phyloP scores from a whole-genome alignment of 2,888 invertebrate species.

The Dicranocentrus wangi region DNA sequence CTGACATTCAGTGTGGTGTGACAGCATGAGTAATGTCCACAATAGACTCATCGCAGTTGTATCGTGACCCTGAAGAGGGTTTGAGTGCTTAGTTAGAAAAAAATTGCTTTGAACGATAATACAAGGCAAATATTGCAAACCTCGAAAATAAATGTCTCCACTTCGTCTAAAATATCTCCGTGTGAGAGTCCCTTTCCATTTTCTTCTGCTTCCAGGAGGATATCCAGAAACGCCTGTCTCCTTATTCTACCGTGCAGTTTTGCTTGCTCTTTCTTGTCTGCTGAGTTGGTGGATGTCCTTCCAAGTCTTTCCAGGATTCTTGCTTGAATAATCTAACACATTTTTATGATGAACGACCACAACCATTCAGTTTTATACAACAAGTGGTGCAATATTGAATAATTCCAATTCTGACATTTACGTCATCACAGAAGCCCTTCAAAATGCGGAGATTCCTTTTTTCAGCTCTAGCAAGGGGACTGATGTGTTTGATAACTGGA shows the following conservation, averaged over 20 bases:
- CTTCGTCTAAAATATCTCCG: constrained; percentile 87
- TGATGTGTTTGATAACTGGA: too few species aligned
- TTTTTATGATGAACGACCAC: not conserved
- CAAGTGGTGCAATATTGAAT: too few species aligned
- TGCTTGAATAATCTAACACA: constrained; percentile 69
- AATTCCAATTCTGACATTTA: not conserved
- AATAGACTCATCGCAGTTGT: constrained; percentile 59
- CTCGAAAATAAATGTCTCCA: constrained; percentile 82
- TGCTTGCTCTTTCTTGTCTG: too few species aligned
- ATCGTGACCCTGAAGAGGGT: constrained; percentile 65
- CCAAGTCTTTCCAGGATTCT: constrained; percentile 74
- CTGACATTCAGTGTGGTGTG: constrained; percentile 65
- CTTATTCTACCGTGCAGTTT: constrained; percentile 56
- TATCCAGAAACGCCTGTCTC: constrained; percentile 77
- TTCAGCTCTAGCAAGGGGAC: constrained; percentile 7
- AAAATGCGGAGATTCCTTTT: constrained; percentile 38
- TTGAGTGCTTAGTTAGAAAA: too few species aligned
- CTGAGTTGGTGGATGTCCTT: not conserved
- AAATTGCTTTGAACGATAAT: not conserved
- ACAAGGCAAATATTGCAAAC: constrained; percentile 75
- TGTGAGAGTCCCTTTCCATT: constrained; percentile 79
- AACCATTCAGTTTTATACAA: too few species aligned
- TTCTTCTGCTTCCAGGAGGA: constrained; percentile 77
- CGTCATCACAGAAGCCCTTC: not conserved
- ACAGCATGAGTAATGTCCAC: constrained; percentile 66